A percentile compares a stretch with the other conserved stretches of the same genome.
phyloP scores from a whole-genome alignment of 2,888 invertebrate genomes.

The Dendrolimus pini region DNA sequence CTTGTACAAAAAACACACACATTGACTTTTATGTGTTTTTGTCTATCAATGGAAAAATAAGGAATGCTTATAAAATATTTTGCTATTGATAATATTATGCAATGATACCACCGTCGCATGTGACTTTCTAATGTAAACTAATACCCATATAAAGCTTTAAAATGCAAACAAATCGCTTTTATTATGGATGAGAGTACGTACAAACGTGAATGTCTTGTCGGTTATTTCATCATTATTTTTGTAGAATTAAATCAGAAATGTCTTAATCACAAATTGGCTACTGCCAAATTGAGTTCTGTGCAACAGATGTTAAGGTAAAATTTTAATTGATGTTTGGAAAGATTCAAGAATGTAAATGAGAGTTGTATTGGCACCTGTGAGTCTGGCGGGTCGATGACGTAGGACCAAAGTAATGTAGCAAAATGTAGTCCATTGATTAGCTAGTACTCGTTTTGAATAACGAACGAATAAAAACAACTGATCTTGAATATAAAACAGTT shows the following conservation, averaged over 20 bases:
- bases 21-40: too few species aligned
- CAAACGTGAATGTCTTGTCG: slow-evolving; percentile 19
- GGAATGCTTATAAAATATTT: too few species aligned
- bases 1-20: too few species aligned
- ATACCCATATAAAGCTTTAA: slow-evolving; percentile 7
- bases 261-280: not conserved
- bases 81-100: not conserved
- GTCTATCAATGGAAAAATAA: too few species aligned
- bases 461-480: not conserved
- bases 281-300: slow-evolving; percentile 18
- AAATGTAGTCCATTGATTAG: slow-evolving; percentile 20
- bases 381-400: slow-evolving; percentile 60
- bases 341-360: slow-evolving; percentile 53
- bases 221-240: slow-evolving; percentile 17
- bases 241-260: not conserved
- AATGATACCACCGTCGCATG: slow-evolving; percentile 9
- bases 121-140: slow-evolving; percentile 17
- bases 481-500: not conserved
- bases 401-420: slow-evolving; percentile 37
- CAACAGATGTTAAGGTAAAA: slow-evolving; percentile 14
- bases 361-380: slow-evolving; percentile 56
- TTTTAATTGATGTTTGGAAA: slow-evolving; percentile 18
- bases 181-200: not conserved
- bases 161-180: not conserved
- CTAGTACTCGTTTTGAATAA: not conserved